Conservation (phyloP, 2,113 vertebrate species). For the Anguilla japonica region DNA sequence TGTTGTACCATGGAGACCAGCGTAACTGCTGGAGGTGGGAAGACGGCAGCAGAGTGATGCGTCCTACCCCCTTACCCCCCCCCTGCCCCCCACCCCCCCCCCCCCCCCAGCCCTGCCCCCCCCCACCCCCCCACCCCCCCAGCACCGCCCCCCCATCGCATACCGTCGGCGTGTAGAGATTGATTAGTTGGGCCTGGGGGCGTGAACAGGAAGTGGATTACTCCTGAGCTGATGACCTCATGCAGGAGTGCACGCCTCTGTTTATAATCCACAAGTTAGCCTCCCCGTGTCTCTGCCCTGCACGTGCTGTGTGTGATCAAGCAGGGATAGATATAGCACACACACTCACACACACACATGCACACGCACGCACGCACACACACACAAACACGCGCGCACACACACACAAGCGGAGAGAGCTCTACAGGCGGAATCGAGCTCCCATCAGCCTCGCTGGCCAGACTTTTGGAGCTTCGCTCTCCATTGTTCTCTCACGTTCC, state of each 20-base stretch:
- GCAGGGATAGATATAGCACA: conserved; percentile 12
- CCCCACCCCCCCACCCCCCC: background rate
- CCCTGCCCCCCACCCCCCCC: background rate
- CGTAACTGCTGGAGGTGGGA: too few species aligned
- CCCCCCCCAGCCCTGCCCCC: background rate
- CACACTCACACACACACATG: background rate
- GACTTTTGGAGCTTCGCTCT: background rate
- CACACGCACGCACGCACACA: too few species aligned
- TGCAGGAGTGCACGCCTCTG: conserved; percentile 27
- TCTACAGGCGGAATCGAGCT: conserved; percentile 43
- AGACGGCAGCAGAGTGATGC: background rate
- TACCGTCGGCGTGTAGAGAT: background rate
- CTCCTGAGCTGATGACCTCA: conserved; percentile 18
- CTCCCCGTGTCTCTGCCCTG: conserved; percentile 14
- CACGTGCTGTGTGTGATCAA: background rate
- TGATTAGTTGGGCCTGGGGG: conserved; percentile 15
- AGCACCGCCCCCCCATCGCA: background rate
- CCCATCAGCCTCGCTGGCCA: conserved; percentile 36
- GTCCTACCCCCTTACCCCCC: background rate
- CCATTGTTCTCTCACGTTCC: conserved; percentile 14
- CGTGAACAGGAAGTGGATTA: conserved; percentile 31
- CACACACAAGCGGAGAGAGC: background rate
- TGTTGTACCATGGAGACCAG: background rate
- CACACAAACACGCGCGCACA: too few species aligned
- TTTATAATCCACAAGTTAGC: conserved; percentile 41